These are phyloP conservation scores for Podarcis cretensis DNA, from an alignment of 2,113 vertebrate species.

Conservation along the genomic window DNA sequence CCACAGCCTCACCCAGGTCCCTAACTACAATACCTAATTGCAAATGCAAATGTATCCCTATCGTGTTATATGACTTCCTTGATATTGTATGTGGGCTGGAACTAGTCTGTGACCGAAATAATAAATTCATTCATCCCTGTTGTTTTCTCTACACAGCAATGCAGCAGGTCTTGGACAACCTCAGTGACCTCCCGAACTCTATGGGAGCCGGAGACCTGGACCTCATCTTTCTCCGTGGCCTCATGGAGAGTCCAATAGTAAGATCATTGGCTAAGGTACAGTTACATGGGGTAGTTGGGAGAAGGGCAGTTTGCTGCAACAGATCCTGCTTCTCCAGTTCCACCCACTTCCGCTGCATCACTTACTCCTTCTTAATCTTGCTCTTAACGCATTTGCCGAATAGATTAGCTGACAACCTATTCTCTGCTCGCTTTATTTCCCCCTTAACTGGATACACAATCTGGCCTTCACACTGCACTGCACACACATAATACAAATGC, in stretches of 20 bases:
- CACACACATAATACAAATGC: background rate
- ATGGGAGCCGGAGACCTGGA: slow-evolving; percentile 91
- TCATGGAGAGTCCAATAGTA: slow-evolving; percentile 97
- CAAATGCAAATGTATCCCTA: no score
- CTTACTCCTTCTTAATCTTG: background rate
- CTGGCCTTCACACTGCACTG: background rate
- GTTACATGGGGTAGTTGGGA: background rate
- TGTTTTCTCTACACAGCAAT: slow-evolving; percentile 77
- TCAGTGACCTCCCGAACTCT: slow-evolving; percentile 89
- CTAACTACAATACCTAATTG: no score
- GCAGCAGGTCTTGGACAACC: slow-evolving; percentile 91
- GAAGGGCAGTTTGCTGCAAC: background rate
- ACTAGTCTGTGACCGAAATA: no score
- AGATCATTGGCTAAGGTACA: slow-evolving; percentile 75
- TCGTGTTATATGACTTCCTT: no score
- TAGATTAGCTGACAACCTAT: background rate
- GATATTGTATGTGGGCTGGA: no score
- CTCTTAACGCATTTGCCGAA: background rate
- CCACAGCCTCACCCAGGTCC: no score
- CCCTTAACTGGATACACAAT: background rate
- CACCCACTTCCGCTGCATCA: background rate
- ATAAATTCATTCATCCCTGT: background rate
- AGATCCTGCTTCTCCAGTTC: background rate
- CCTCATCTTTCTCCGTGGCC: slow-evolving; percentile 93
- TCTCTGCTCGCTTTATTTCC: background rate